Conservation (phyloP, 2,797 vertebrate species). For the Gephyroberyx darwinii region DNA sequence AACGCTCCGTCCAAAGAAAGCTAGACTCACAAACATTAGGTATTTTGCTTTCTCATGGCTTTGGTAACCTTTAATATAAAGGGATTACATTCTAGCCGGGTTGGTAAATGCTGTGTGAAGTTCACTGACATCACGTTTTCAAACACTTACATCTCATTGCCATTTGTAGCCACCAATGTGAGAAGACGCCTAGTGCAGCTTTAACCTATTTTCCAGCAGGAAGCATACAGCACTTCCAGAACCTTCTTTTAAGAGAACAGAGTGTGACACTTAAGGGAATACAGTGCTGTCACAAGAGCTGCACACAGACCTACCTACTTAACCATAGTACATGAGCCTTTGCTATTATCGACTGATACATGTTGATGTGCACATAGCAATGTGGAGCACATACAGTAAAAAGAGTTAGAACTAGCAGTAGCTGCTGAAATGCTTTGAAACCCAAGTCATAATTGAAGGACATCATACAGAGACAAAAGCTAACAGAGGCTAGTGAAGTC, state of each 20-base stretch:
- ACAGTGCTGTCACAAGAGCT: slow-evolving; percentile 38
- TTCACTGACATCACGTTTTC: slow-evolving; percentile 21
- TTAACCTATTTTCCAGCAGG: slow-evolving; percentile 14
- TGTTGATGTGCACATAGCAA: slow-evolving; percentile 25
- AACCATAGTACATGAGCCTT: slow-evolving; percentile 8
- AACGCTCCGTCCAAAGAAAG: background rate
- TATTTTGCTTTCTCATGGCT: no score
- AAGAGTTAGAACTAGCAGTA: background rate
- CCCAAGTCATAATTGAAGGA: background rate
- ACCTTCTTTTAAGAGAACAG: slow-evolving; percentile 26
- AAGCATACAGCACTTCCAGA: slow-evolving; percentile 11
- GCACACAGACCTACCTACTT: slow-evolving; percentile 19
- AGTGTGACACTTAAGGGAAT: slow-evolving; percentile 32
- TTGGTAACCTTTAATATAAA: no score
- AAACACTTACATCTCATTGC: slow-evolving; percentile 24
- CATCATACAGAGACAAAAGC: background rate
- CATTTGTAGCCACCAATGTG: background rate
- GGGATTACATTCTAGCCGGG: no score
- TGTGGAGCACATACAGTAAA: slow-evolving; percentile 23
- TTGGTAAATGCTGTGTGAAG: slow-evolving; percentile 2
- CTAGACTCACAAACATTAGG: no score
- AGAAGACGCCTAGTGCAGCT: background rate
- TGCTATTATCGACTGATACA: slow-evolving; percentile 35
- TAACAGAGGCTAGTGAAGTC: background rate
- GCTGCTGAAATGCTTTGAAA: slow-evolving; percentile 12